Conservation (phyloP, 2,888 invertebrate genomes). For the Caenorhabditis panamensis region DNA sequence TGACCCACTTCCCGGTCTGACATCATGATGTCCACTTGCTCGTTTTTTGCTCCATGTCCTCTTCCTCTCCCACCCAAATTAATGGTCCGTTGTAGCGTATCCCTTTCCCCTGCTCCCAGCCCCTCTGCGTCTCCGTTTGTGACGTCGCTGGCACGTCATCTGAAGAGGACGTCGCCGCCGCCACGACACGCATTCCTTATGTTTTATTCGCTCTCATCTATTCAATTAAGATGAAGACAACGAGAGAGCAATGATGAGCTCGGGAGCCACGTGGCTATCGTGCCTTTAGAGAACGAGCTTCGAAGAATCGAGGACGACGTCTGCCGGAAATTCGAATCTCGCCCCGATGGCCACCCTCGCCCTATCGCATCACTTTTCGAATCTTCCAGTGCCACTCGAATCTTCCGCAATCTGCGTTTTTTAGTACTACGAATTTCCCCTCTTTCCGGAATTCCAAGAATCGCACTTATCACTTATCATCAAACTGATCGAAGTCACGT, state of each 20-base stretch:
- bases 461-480: too few relatives aligned
- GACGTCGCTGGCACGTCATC: conserved; percentile 47
- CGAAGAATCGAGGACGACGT: conserved; percentile 20
- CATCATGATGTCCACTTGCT: conserved; percentile 47
- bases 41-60: conserved; percentile 13
- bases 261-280: not conserved
- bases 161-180: conserved; percentile 23
- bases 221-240: conserved; percentile 40
- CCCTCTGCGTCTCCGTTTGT: conserved; percentile 38
- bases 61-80: conserved; percentile 42
- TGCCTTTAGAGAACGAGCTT: too few relatives aligned
- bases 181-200: conserved; percentile 53
- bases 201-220: conserved; percentile 48
- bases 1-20: conserved; percentile 50
- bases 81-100: conserved; percentile 52
- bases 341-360: conserved; percentile 28
- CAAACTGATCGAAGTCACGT: too few relatives aligned
- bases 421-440: conserved; percentile 27
- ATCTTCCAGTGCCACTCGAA: not conserved
- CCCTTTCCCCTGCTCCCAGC: conserved; percentile 12
- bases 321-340: conserved; percentile 35
- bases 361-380: conserved; percentile 9
- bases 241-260: not conserved
- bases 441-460: not conserved
- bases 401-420: conserved; percentile 27